Base-by-base conservation (phyloP, 2,113 vertebrate genomes). In the Malurus melanocephalus region DNA sequence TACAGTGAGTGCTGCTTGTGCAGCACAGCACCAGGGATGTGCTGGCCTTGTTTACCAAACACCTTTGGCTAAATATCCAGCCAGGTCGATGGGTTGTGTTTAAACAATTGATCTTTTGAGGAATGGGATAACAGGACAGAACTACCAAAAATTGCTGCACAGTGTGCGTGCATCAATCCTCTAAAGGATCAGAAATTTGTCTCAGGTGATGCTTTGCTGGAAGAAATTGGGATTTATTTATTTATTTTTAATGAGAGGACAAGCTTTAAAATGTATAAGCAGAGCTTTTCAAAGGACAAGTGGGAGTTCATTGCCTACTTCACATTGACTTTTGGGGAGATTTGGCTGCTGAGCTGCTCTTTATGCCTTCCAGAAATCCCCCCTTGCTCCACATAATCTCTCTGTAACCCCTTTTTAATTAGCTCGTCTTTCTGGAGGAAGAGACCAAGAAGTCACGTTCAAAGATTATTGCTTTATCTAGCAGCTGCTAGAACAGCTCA, bases 351-450 rank as follows among this genome's bases (percentile, higher is more conserved):
- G 93, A 91, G 65, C 88, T 79, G 65, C 16, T 62, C 69, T 76
- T 81, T 35, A 28, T 81, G 78, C 64, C 62, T 91, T 87, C 77
- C 74, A 60, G 88, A 85, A 93, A 67, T 93, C 59, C 87, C 84
- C 80, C 88, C 77, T 67, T 76, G 80, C 83, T 85, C 90, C 85
- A 13, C 32, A 24, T 95, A 92, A 94, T 94, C 90, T 92, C 78
- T 82, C 78, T 40, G 38, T 93, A 94, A 92, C 86, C 80, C 86
- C 78, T 59, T 94, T 94, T 95, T 95, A 92, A 96, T 96, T 94
- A 95, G 80, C 66, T 88, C 11, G 48, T 94, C 74, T 93, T 93
- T 69, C 90, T 87, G 86, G 88, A 84, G 76, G 92, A 62, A 33
- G 77, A 84, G 43, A 85, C 86, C 83, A 80, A 79, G 78, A 87